Conservation (phyloP, 92 coral and sea anemone genomes). For the Desmophyllum pertusum region DNA sequence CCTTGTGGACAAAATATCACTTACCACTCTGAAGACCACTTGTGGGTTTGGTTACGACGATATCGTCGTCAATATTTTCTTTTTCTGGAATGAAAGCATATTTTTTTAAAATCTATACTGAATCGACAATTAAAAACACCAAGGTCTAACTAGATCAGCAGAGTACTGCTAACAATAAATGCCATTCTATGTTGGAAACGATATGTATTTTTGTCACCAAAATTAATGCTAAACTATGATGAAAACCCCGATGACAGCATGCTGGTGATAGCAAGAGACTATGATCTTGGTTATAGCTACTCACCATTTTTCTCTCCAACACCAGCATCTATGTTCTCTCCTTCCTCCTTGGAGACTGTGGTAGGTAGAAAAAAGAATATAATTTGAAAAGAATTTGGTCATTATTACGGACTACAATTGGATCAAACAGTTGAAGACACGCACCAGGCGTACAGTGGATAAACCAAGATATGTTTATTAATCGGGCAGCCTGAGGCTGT, state of each 20-base stretch:
- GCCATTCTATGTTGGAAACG: too few relatives aligned
- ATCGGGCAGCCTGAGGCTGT: too few relatives aligned
- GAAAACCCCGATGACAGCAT: too few relatives aligned
- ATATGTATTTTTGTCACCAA: too few relatives aligned
- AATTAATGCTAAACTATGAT: too few relatives aligned
- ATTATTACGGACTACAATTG: not conserved
- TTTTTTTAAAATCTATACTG: too few relatives aligned
- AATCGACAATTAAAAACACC: not conserved
- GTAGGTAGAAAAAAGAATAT: not conserved
- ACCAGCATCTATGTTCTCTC: constrained; percentile 33
- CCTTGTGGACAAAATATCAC: not conserved
- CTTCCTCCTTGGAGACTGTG: constrained; percentile 46
- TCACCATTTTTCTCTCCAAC: constrained; percentile 38
- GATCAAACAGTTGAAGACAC: too few relatives aligned
- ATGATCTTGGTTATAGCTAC: not conserved
- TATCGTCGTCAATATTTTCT: constrained; percentile 28
- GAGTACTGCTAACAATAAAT: too few relatives aligned
- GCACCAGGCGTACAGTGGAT: too few relatives aligned
- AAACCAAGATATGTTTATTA: too few relatives aligned
- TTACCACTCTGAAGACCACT: constrained; percentile 43
- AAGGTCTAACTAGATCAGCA: not conserved
- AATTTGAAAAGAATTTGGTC: not conserved
- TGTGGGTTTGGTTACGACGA: constrained; percentile 27
- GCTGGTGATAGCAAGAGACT: too few relatives aligned
- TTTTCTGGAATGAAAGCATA: constrained; percentile 3